Percentiles rank a stretch among this genome's conserved stretches.
These are phyloP conservation scores for Bombus haemorrhoidalis DNA, from an alignment of 1,140 invertebrate species.

Conservation along the genomic window DNA sequence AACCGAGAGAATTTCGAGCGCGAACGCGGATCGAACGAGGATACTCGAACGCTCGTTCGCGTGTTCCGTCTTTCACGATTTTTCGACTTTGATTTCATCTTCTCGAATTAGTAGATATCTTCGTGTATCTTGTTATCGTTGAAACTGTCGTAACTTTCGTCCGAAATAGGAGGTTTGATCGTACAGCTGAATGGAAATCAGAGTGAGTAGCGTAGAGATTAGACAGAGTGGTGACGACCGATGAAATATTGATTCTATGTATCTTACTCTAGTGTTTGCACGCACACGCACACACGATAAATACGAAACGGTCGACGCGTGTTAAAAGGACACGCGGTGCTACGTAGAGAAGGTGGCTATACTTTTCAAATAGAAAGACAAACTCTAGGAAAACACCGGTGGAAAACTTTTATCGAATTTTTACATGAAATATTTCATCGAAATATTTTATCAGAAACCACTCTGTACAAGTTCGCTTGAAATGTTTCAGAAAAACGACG, in stretches of 20 bases:
- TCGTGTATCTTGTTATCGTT: neutral
- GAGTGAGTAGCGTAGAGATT: too few species aligned
- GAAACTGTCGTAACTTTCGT: neutral
- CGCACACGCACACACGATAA: too few species aligned
- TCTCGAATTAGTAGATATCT: neutral
- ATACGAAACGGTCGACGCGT: neutral
- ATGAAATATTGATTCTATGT: neutral
- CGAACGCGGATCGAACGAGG: constrained; percentile 9
- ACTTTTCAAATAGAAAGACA: neutral
- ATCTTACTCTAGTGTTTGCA: neutral
- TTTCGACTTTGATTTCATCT: too few species aligned
- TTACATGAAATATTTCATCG: fast-evolving
- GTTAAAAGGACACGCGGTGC: neutral
- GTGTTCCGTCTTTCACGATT: too few species aligned
- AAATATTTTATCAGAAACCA: neutral
- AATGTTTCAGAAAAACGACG: neutral
- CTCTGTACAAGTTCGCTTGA: too few species aligned
- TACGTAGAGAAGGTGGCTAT: neutral
- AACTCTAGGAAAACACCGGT: neutral
- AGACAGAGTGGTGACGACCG: neutral
- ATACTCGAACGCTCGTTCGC: neutral
- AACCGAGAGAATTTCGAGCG: constrained; percentile 53
- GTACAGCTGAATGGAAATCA: too few species aligned
- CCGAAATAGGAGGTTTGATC: fast-evolving
- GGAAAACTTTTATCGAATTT: neutral